A percentile compares a stretch with the other conserved stretches of the same genome.
These are phyloP conservation scores for Cyprinodon diabolis DNA, from an alignment of 2,797 vertebrate genomes.

Conservation along the genomic window DNA sequence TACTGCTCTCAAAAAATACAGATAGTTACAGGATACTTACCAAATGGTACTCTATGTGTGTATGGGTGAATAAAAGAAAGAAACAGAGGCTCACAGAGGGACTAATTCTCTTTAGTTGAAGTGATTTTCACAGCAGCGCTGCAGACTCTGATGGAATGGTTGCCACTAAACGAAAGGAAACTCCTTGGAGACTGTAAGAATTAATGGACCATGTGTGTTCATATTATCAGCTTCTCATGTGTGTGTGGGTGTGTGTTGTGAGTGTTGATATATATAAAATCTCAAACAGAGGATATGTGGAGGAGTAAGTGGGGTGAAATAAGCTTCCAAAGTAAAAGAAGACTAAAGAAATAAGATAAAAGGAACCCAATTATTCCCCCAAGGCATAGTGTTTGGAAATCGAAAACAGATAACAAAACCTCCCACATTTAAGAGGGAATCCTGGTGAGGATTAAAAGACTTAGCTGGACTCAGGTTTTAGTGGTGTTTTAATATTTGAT, in stretches of 20 bases:
- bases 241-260: conserved; percentile 7
- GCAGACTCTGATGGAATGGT: conserved; percentile 71
- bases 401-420: conserved; percentile 50
- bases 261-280: conserved; percentile 20
- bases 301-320: conserved; percentile 65
- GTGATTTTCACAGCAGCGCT: conserved; percentile 61
- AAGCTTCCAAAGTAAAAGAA: conserved; percentile 53
- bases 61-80: conserved; percentile 7
- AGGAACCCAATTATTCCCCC: conserved; percentile 63
- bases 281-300: conserved; percentile 38
- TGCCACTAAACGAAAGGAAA: conserved; percentile 62
- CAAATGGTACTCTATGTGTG: conserved; percentile 17
- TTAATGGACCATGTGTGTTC: conserved; percentile 73
- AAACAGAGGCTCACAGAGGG: conserved; percentile 36
- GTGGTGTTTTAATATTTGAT: conserved; percentile 13
- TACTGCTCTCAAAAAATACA: not conserved
- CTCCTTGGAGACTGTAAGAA: conserved; percentile 65
- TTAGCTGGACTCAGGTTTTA: not conserved
- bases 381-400: conserved; percentile 56
- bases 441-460: conserved; percentile 10
- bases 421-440: conserved; percentile 35
- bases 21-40: not conserved
- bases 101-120: conserved; percentile 64
- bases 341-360: conserved; percentile 35
- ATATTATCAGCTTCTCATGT: conserved; percentile 43